These are phyloP conservation scores for Artibeus lituratus DNA, from an alignment of 2,797 vertebrate species.

Conservation along the genomic window DNA sequence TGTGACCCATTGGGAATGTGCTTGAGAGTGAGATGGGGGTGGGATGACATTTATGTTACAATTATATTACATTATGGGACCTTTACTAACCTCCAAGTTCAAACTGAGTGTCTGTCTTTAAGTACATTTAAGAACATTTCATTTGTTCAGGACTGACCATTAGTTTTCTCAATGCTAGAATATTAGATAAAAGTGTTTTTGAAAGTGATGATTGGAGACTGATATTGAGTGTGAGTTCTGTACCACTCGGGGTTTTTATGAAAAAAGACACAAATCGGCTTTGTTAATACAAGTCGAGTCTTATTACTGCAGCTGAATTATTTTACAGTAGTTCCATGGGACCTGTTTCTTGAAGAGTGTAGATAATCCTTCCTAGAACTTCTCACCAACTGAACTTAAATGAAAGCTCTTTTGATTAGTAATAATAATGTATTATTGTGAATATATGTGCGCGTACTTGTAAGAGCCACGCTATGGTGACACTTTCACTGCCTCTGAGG, in stretches of 20 bases:
- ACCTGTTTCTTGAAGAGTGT: background rate
- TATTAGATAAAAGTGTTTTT: background rate
- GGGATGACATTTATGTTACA: background rate
- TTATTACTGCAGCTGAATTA: background rate
- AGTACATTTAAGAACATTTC: background rate
- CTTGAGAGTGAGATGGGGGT: background rate
- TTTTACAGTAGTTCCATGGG: background rate
- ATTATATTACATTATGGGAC: fast-evolving
- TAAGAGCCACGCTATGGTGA: fast-evolving
- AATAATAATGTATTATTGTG: background rate
- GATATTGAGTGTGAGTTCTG: background rate
- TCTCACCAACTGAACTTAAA: background rate
- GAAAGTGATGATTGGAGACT: background rate
- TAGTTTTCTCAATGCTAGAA: background rate
- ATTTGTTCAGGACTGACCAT: background rate
- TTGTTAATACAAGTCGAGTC: background rate
- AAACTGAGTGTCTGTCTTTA: background rate
- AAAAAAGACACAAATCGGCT: background rate
- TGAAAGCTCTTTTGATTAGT: background rate
- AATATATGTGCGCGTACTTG: background rate
- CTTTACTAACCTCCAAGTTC: background rate
- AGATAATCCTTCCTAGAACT: background rate
- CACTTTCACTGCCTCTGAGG: background rate
- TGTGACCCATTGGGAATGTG: background rate
- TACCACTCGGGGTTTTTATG: background rate